A percentile compares a stretch with the other conserved stretches of the same genome.
These are phyloP conservation scores for Chirona hameri DNA, from an alignment of 2,888 invertebrate genomes.

Conservation along the genomic window DNA sequence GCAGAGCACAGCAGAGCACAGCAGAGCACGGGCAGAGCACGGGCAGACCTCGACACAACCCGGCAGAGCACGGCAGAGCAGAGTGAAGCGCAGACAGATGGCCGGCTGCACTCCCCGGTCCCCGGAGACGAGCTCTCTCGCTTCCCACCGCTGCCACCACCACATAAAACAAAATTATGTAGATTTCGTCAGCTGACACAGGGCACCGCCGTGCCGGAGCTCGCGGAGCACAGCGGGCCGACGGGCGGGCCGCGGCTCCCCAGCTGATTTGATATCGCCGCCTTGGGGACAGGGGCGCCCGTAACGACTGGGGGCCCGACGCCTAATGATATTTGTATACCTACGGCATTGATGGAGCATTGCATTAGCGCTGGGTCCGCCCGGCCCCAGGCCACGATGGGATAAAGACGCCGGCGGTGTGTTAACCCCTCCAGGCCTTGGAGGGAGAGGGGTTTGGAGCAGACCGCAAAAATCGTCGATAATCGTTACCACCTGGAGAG, in stretches of 20 bases:
- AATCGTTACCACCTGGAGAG: not conserved
- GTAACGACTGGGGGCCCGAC: not conserved
- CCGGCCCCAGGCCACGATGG: not conserved
- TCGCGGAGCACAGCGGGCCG: not conserved
- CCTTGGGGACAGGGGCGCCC: not conserved
- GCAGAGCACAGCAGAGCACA: not conserved
- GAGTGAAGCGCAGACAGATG: not conserved
- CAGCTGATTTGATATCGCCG: not conserved
- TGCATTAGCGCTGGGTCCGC: not conserved
- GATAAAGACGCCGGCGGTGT: not conserved
- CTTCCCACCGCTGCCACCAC: not conserved
- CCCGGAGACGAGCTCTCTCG: not conserved
- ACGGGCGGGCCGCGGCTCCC: not conserved
- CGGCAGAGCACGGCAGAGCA: not conserved
- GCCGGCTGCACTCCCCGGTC: not conserved
- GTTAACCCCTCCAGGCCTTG: not conserved
- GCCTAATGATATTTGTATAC: conserved; percentile 23
- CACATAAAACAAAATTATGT: conserved; percentile 26
- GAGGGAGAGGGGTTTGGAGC: not conserved
- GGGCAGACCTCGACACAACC: not conserved
- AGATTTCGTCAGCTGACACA: not conserved
- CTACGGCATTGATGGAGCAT: not conserved
- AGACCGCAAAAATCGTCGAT: not conserved
- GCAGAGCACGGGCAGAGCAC: not conserved
- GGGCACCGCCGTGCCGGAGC: too few relatives aligned